Base-by-base conservation (phyloP, 2,113 vertebrate species). In the Macquaria australasica region DNA sequence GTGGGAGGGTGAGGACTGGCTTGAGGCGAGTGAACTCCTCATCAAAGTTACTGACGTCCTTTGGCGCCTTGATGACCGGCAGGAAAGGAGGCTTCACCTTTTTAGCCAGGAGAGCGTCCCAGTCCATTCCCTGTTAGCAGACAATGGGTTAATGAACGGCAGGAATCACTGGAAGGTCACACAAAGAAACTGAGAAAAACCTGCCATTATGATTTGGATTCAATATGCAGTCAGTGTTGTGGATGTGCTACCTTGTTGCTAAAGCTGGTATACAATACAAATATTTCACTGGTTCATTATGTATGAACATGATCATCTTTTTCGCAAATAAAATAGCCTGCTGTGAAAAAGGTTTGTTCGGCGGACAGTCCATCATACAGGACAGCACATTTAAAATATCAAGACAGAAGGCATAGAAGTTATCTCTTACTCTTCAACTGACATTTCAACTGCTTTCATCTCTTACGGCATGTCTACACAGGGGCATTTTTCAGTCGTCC, bases 41-140 rank as follows among this genome's bases (percentile, higher is more conserved):
- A 75, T 98, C 97, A 0, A 99, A 99, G 93, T 98, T 97, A 71
- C 97, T 96, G 70, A 97, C 93, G 41, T 99, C 98, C 0, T 94
- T 92, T 0, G 93, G 92, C 11, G 95, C 92, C 25, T 83, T 94
- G 74, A 98, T 81, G 0, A 83, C 85, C 0, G 98, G 98, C 83
- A 97, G 92, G 43, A 97, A 97, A 3, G 98, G 98, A 0, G 97
- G 97, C 91, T 90, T 96, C 73, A 96, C 25, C 4, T 85, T 93
- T 34, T 96, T 96, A 79, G 97, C 94, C 20, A 98, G 91, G 63
- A 99, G 92, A 79, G 96, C 97, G 43, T 93, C 94, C 98, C 98
- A 99, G 79, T 97, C 89, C 3, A 96, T 93, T 34, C 91, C 93
- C 98, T 99, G 93, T 50, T 1, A 16, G 51, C 20, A 71, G 8